Evolutionary conservation across 2,797 vertebrate species (phyloP).

Genomic region (Pseudochirops cupreus): DNA sequence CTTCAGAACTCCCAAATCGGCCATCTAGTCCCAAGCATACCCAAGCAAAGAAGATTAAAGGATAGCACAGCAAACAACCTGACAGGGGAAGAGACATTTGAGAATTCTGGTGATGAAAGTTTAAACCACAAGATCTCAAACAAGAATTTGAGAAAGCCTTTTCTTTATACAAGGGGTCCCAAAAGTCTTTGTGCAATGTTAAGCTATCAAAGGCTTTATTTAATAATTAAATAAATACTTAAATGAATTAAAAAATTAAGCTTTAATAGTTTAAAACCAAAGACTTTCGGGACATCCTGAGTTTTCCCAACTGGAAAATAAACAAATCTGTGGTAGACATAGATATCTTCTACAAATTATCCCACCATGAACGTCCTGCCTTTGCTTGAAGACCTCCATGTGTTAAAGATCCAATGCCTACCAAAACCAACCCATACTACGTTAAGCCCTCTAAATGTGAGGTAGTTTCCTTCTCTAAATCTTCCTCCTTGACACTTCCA

Average conservation of each 20-base stretch:
- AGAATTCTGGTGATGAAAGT: not conserved
- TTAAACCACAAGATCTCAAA: slow-evolving; percentile 6
- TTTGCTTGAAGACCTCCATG: not conserved
- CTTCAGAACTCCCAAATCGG: not conserved
- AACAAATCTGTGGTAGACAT: not conserved
- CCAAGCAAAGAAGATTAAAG: slow-evolving; percentile 7
- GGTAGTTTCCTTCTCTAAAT: not conserved
- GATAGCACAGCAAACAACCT: slow-evolving; percentile 29
- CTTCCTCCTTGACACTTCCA: not conserved
- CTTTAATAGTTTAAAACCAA: not conserved
- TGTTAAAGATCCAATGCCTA: not conserved
- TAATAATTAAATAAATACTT: not conserved
- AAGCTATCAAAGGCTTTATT: not conserved
- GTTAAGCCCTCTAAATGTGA: not conserved
- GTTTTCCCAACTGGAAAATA: slow-evolving; percentile 16
- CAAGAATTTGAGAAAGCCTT: not conserved
- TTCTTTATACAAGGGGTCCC: not conserved
- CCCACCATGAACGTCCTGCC: not conserved
- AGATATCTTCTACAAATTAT: not conserved
- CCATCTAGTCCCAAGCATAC: not conserved
- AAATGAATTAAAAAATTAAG: not conserved
- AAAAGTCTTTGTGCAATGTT: not conserved
- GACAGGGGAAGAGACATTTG: not conserved
- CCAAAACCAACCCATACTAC: not conserved
- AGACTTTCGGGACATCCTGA: not conserved